A percentile compares a stretch with the other conserved stretches of the same genome.
Conservation (phyloP, 2,113 vertebrate genomes). For the Colossoma macropomum region DNA sequence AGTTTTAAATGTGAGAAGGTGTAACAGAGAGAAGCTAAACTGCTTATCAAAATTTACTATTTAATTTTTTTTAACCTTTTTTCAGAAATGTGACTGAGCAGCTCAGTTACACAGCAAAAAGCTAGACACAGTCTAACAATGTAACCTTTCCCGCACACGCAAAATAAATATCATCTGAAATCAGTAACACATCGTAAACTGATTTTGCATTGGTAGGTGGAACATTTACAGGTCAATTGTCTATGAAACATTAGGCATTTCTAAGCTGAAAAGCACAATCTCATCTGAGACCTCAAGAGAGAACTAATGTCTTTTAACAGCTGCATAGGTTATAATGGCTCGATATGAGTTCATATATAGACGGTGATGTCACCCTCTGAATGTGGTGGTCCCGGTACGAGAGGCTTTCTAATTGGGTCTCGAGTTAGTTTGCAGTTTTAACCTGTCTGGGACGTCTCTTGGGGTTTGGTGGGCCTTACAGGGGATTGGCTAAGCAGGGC, state of each 20-base stretch:
- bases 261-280: neutral
- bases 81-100: too few species aligned
- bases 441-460: slow-evolving; percentile 19
- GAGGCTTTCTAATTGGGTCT: slow-evolving; percentile 21
- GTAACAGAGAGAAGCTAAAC: too few species aligned
- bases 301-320: neutral
- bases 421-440: slow-evolving; percentile 30
- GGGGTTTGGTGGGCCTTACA: slow-evolving; percentile 14
- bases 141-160: too few species aligned
- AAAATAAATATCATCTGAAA: too few species aligned
- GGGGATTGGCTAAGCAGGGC: neutral
- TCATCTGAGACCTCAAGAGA: neutral
- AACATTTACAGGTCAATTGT: neutral
- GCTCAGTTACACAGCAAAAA: too few species aligned
- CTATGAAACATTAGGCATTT: neutral
- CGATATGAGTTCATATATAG: neutral
- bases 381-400: slow-evolving; percentile 1
- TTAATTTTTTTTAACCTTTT: too few species aligned
- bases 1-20: too few species aligned
- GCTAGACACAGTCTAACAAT: too few species aligned
- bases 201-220: too few species aligned
- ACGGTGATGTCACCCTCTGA: slow-evolving; percentile 44
- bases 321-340: slow-evolving; percentile 1
- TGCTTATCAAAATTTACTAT: too few species aligned
- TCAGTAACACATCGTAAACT: too few species aligned